phyloP scores from a whole-genome alignment of 2,888 invertebrate species.

The Drosophila niveifrons region DNA sequence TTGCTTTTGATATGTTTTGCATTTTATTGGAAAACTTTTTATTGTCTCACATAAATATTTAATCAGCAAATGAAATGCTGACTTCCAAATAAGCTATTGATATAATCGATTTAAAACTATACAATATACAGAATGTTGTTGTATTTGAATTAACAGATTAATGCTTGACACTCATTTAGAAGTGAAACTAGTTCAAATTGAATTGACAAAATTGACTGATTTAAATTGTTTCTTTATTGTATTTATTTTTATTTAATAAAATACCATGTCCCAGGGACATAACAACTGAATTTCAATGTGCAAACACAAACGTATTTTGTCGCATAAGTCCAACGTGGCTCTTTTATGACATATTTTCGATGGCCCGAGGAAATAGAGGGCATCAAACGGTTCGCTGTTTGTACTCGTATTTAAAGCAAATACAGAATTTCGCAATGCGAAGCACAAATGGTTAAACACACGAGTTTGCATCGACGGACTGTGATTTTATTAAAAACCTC shows the following conservation, averaged over 20 bases:
- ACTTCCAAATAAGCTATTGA: no score
- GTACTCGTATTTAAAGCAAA: slow-evolving; percentile 36
- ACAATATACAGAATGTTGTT: no score
- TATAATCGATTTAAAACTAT: no score
- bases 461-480: slow-evolving; percentile 26
- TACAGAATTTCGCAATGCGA: slow-evolving; percentile 41
- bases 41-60: background rate
- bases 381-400: slow-evolving; percentile 7
- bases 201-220: no score
- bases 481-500: slow-evolving; percentile 51
- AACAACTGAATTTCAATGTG: slow-evolving; percentile 11
- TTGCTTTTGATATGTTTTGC: background rate
- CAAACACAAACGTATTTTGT: background rate
- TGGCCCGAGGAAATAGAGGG: background rate
- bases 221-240: no score
- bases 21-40: background rate
- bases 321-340: background rate
- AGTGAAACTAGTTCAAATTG: no score
- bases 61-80: no score
- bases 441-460: slow-evolving; percentile 39
- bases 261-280: background rate
- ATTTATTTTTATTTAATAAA: no score
- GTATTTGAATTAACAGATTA: no score
- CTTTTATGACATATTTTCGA: background rate
- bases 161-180: no score